A percentile compares a stretch with the other conserved stretches of the same genome.
phyloP scores from a whole-genome alignment of 1,140 invertebrate genomes.

The Drosophila saltans region DNA sequence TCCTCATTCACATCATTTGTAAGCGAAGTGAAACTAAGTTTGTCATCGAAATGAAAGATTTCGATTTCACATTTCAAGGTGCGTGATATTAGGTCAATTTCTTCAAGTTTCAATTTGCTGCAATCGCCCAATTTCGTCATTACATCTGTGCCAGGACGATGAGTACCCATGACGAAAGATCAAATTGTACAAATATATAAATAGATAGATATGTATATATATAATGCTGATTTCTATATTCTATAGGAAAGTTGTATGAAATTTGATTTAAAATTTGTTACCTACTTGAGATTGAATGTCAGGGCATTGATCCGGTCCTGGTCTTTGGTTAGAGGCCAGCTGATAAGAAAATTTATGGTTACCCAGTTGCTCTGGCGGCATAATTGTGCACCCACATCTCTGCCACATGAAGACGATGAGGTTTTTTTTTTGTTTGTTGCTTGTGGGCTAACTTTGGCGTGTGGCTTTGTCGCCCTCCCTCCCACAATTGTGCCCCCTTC shows the following conservation, averaged over 20 bases:
- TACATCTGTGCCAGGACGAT: conserved; percentile 11
- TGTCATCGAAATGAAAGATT: conserved; percentile 45
- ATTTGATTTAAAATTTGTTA: not conserved
- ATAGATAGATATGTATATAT: not conserved
- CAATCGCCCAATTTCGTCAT: conserved; percentile 32
- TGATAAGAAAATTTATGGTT: conserved; percentile 81
- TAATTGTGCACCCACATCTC: conserved; percentile 74
- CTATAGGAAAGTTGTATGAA: too few relatives aligned
- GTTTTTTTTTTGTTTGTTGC: not conserved
- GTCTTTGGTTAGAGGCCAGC: conserved; percentile 13
- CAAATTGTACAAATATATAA: too few relatives aligned
- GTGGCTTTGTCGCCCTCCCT: conserved; percentile 58
- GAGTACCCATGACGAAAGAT: not conserved
- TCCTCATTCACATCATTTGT: not conserved
- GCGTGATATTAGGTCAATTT: conserved; percentile 54
- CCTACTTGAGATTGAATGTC: not conserved
- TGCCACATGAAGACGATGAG: conserved; percentile 43
- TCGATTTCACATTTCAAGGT: conserved; percentile 31
- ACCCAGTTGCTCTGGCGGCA: conserved; percentile 69
- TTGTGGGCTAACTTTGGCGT: conserved; percentile 61
- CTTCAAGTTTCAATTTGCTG: conserved; percentile 20
- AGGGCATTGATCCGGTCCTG: conserved; percentile 48
- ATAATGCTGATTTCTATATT: not conserved
- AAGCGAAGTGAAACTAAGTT: conserved; percentile 37
- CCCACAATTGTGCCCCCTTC: not conserved